Percentiles rank a stretch among this genome's conserved stretches.
phyloP scores from a whole-genome alignment of 2,888 invertebrate species.

The Heliconius cydno region DNA sequence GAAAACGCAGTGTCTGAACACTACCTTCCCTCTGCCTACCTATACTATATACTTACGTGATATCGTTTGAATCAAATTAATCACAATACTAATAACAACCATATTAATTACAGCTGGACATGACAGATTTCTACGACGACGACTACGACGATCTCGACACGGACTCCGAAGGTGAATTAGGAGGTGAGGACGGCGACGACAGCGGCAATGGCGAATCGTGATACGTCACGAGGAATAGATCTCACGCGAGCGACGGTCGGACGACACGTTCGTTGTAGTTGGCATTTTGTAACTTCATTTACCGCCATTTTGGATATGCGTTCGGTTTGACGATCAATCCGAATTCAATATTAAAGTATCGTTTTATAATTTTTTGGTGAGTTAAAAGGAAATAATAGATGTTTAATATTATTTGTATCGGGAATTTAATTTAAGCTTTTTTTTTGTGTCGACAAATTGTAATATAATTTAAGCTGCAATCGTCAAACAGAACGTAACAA shows the following conservation, averaged over 20 bases:
- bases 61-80: too few relatives aligned
- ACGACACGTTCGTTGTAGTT: constrained; percentile 49
- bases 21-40: too few relatives aligned
- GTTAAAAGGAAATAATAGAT: neutral
- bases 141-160: constrained; percentile 95
- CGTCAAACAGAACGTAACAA: too few relatives aligned
- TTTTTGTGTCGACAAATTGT: too few relatives aligned
- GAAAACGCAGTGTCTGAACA: too few relatives aligned
- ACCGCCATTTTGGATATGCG: constrained; percentile 4
- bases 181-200: constrained; percentile 92
- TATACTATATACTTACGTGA: too few relatives aligned
- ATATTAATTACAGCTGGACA: constrained; percentile 85
- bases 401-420: neutral
- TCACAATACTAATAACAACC: neutral
- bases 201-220: constrained; percentile 97
- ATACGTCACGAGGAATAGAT: constrained; percentile 68
- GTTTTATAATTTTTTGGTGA: neutral
- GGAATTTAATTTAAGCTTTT: neutral
- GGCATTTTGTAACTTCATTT: neutral
- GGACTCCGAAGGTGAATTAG: constrained; percentile 86
- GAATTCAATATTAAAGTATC: neutral
- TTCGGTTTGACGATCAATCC: constrained; percentile 7
- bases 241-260: constrained; percentile 53
- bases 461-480: too few relatives aligned
- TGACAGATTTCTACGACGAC: constrained; percentile 98